Percentiles rank a stretch among this genome's conserved stretches.
phyloP scores from a whole-genome alignment of 2,888 invertebrate species.

The Scelioninae gen. 1 region DNA sequence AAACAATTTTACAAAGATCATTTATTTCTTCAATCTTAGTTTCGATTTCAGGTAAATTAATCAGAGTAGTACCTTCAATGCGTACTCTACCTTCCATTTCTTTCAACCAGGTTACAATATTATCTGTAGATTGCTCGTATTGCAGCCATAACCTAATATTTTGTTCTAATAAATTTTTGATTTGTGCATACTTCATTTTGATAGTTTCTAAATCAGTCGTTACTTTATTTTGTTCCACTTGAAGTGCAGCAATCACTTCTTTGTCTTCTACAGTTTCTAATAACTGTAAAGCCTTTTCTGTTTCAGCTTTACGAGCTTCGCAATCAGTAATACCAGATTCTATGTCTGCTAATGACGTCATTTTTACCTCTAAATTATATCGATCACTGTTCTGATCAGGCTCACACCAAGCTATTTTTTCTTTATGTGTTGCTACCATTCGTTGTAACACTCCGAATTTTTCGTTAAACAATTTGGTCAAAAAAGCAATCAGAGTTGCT shows the following conservation, averaged over 20 bases:
- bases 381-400: conserved; percentile 95
- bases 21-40: conserved; percentile 89
- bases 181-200: conserved; percentile 88
- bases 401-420: conserved; percentile 96
- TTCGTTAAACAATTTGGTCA: conserved; percentile 94
- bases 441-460: conserved; percentile 92
- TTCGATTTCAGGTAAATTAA: conserved; percentile 89
- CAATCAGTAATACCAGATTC: conserved; percentile 88
- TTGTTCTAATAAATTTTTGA: conserved; percentile 88
- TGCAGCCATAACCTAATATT: conserved; percentile 91
- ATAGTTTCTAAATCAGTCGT: conserved; percentile 90
- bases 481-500: conserved; percentile 90
- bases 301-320: conserved; percentile 87
- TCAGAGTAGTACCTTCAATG: conserved; percentile 89
- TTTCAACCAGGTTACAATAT: conserved; percentile 90
- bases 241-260: conserved; percentile 88
- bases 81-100: conserved; percentile 91
- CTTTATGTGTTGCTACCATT: conserved; percentile 91
- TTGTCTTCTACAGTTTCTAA: conserved; percentile 90
- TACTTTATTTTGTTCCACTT: conserved; percentile 89
- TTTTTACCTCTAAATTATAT: conserved; percentile 96
- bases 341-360: conserved; percentile 91
- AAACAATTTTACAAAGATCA: conserved; percentile 87
- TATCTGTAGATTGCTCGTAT: conserved; percentile 91
- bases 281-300: conserved; percentile 89